Conservation (phyloP, 2,797 vertebrate genomes). For the Liparis tanakae region DNA sequence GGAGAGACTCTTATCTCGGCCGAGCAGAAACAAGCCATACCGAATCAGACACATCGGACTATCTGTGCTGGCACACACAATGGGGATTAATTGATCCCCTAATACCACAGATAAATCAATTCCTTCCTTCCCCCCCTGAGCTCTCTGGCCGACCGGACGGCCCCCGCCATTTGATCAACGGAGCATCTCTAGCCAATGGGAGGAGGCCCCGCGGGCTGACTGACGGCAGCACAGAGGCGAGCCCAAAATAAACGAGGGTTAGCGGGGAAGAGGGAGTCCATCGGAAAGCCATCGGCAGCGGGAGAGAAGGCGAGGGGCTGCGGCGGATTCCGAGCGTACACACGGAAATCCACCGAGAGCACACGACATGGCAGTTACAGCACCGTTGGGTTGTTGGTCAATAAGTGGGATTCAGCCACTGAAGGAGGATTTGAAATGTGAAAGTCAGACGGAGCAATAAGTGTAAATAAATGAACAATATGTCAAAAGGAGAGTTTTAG, state of each 20-base stretch:
- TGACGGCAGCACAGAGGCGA: constrained; percentile 66
- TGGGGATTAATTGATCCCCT: constrained; percentile 89
- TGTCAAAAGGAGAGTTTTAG: not conserved
- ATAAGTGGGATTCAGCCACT: constrained; percentile 9
- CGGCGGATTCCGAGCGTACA: constrained; percentile 46
- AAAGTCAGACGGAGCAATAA: not conserved
- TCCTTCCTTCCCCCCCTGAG: constrained; percentile 71
- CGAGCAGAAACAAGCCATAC: constrained; percentile 83
- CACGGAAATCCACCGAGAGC: constrained; percentile 46
- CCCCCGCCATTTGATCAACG: constrained; percentile 73
- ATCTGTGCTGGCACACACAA: constrained; percentile 89
- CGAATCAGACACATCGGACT: constrained; percentile 84
- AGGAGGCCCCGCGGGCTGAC: constrained; percentile 52
- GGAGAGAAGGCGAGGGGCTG: constrained; percentile 58
- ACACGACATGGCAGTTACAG: constrained; percentile 17
- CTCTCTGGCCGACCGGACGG: constrained; percentile 77
- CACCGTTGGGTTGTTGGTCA: constrained; percentile 11
- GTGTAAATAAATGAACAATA: constrained; percentile 10
- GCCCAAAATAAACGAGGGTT: constrained; percentile 63
- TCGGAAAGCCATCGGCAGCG: constrained; percentile 79
- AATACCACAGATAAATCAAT: constrained; percentile 90
- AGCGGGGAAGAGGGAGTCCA: constrained; percentile 74
- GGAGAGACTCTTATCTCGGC: constrained; percentile 81
- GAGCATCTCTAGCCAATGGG: constrained; percentile 73
- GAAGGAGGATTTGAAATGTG: not conserved